These are phyloP conservation scores for Oxystoma pomonae DNA, from an alignment of 2,888 invertebrate species.

Conservation along the genomic window DNA sequence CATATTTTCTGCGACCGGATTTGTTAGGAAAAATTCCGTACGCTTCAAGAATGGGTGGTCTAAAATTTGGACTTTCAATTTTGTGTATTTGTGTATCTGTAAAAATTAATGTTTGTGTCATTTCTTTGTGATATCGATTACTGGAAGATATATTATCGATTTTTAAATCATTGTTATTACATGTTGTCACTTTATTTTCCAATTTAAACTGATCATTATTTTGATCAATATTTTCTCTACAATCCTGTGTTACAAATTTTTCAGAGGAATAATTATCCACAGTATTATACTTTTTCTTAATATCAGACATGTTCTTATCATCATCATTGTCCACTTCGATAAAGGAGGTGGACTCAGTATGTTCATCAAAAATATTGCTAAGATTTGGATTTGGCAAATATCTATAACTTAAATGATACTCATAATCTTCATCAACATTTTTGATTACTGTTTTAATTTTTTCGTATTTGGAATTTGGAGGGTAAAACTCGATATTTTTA, in stretches of 20 bases:
- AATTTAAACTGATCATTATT: neutral
- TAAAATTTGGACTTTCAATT: constrained; percentile 17
- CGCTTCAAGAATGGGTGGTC: constrained; percentile 20
- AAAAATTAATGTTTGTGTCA: neutral
- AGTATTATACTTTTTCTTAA: neutral
- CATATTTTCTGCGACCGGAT: constrained; percentile 13
- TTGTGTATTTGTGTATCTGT: constrained; percentile 7
- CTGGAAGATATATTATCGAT: neutral
- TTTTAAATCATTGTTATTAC: neutral
- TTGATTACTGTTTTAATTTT: constrained; percentile 1
- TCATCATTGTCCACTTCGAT: neutral
- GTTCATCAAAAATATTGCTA: neutral
- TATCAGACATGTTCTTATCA: neutral
- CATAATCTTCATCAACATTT: neutral
- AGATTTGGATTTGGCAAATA: neutral
- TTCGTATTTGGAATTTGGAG: neutral
- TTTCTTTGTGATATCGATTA: neutral
- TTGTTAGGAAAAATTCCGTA: constrained; percentile 17
- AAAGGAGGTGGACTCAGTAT: neutral
- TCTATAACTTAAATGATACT: constrained; percentile 2
- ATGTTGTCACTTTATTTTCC: neutral
- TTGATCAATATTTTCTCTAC: neutral
- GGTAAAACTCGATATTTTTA: neutral
- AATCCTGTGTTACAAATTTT: neutral
- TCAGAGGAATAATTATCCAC: neutral